Evolutionary conservation across 1,140 invertebrate genomes (phyloP).

Genomic region (Drosophila fuyamai): DNA sequence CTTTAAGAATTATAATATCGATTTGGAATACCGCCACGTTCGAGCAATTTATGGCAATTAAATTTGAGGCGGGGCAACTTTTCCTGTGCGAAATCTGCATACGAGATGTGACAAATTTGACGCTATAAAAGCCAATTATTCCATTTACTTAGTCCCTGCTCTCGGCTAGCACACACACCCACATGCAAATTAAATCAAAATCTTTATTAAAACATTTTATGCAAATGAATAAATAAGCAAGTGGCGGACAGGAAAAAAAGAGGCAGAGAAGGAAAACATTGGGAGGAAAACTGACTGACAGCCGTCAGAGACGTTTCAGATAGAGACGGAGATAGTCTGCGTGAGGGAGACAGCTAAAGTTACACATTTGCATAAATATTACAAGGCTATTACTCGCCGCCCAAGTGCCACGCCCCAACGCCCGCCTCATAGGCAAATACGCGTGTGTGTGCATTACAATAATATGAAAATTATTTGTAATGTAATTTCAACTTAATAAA

Average conservation of each 20-base stretch:
- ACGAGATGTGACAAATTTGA: slow-evolving; percentile 36
- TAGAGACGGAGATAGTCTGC: slow-evolving; percentile 4
- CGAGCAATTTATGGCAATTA: slow-evolving; percentile 16
- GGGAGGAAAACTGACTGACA: slow-evolving; percentile 19
- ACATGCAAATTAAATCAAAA: slow-evolving; percentile 67
- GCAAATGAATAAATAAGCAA: slow-evolving; percentile 78
- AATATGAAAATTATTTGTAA: slow-evolving; percentile 80
- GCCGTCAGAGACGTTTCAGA: slow-evolving; percentile 8
- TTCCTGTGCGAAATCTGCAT: slow-evolving; percentile 29
- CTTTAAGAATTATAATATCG: background rate
- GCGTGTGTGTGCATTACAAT: slow-evolving; percentile 61
- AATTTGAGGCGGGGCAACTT: background rate
- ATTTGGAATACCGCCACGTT: background rate
- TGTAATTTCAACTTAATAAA: slow-evolving; percentile 83
- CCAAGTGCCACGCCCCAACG: slow-evolving; percentile 22
- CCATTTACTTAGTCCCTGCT: slow-evolving; percentile 36
- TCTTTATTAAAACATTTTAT: slow-evolving; percentile 78
- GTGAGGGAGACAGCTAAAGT: slow-evolving; percentile 46
- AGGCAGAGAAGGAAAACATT: background rate
- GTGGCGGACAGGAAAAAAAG: slow-evolving; percentile 21
- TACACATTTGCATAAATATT: slow-evolving; percentile 79
- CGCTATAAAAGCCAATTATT: slow-evolving; percentile 51
- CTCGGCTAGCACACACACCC: slow-evolving; percentile 11
- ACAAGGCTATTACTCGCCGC: slow-evolving; percentile 68
- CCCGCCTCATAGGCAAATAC: slow-evolving; percentile 31